Evolutionary conservation across 2,113 vertebrate genomes (phyloP).

Genomic region (Odocoileus hemionus): DNA sequence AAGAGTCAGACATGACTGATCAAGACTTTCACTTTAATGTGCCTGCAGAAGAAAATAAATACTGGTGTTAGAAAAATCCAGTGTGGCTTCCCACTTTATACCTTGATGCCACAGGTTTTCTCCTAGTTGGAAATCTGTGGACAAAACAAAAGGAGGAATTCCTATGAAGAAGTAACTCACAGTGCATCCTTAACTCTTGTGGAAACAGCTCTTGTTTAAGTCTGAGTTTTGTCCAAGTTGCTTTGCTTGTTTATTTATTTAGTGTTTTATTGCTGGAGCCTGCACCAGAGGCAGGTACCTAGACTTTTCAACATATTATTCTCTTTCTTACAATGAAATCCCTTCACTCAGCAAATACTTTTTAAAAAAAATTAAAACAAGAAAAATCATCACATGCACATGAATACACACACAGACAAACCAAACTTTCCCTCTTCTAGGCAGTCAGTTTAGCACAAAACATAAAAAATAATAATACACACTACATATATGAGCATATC

Average conservation of each 20-base stretch:
- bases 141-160: not conserved
- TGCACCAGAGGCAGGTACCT: not conserved
- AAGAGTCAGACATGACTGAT: not conserved
- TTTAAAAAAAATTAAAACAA: not conserved
- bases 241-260: not conserved
- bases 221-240: not conserved
- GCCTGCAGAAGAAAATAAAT: not conserved
- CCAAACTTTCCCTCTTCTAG: not conserved
- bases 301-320: not conserved
- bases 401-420: not conserved
- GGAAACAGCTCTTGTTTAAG: not conserved
- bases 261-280: not conserved
- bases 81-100: not conserved
- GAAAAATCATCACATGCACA: not conserved
- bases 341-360: not conserved
- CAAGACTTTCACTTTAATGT: not conserved
- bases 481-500: not conserved
- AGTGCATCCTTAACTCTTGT: not conserved
- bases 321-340: not conserved
- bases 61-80: not conserved
- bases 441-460: not conserved
- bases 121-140: not conserved
- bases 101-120: not conserved
- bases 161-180: fast-evolving
- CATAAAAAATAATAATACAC: not conserved